These are phyloP conservation scores for Noctua fimbriata DNA, from an alignment of 2,888 invertebrate species.

Conservation along the genomic window DNA sequence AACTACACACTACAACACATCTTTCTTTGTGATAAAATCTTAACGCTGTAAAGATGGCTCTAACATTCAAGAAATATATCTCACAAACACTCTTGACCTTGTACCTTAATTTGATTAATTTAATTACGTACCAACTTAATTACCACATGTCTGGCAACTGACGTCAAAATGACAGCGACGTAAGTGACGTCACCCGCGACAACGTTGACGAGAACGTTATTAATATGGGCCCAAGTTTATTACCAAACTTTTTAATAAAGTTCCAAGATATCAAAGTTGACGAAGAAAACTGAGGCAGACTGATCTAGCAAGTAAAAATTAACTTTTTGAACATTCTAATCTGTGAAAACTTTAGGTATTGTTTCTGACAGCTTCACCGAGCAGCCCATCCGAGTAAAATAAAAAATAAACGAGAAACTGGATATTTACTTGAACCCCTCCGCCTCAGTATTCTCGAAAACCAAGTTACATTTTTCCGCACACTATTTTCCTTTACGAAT, in stretches of 20 bases:
- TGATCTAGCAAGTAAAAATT: conserved; percentile 23
- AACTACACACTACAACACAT: not conserved
- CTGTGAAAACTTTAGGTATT: conserved; percentile 36
- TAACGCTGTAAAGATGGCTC: not conserved
- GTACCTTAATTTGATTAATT: conserved; percentile 31
- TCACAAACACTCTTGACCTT: conserved; percentile 26
- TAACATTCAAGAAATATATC: conserved; percentile 22
- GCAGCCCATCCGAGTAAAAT: not conserved
- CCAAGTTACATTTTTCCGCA: conserved; percentile 37
- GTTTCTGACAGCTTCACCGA: conserved; percentile 28
- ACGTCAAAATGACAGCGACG: conserved; percentile 34
- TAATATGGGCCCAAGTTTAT: conserved; percentile 37
- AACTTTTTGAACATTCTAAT: conserved; percentile 37
- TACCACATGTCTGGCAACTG: conserved; percentile 36
- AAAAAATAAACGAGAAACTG: conserved; percentile 3
- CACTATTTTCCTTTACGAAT: conserved; percentile 68
- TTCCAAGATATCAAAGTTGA: conserved; percentile 24
- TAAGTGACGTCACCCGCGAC: conserved; percentile 39
- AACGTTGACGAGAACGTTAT: conserved; percentile 28
- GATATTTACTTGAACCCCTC: conserved; percentile 31
- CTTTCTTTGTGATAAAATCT: not conserved
- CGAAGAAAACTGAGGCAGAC: conserved; percentile 34
- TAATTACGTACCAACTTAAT: conserved; percentile 34
- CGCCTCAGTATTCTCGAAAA: conserved; percentile 20
- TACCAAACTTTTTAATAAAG: conserved; percentile 41